These are phyloP conservation scores for Odocoileus hemionus DNA, from an alignment of 2,113 vertebrate species.

Conservation along the genomic window DNA sequence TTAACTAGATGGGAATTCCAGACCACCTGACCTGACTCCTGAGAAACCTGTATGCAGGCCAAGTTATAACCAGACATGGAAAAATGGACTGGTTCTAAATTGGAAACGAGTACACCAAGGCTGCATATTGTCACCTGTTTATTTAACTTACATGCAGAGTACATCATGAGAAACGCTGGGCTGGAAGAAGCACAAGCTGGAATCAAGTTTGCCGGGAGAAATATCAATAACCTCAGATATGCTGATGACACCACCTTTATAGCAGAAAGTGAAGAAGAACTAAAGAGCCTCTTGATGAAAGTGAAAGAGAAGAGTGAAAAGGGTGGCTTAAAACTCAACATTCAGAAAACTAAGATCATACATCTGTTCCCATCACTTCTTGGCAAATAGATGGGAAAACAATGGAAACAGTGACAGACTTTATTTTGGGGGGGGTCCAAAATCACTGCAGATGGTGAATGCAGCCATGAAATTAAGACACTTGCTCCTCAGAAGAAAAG, in stretches of 20 bases:
- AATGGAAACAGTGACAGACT: not conserved
- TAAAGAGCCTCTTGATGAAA: not conserved
- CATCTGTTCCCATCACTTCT: not conserved
- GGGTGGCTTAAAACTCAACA: not conserved
- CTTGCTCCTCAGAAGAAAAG: not conserved
- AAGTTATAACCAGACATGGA: not conserved
- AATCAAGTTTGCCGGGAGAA: not conserved
- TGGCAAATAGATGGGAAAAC: not conserved
- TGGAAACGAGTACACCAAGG: rapidly evolving
- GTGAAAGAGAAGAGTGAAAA: not conserved
- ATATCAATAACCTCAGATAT: not conserved
- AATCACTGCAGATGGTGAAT: not conserved
- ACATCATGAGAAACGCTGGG: not conserved
- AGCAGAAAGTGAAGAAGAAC: not conserved
- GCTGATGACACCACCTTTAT: not conserved
- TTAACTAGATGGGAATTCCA: not conserved
- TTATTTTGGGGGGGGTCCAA: not conserved
- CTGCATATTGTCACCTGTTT: not conserved
- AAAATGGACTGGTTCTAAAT: not conserved
- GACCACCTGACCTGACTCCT: not conserved
- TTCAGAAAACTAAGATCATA: not conserved
- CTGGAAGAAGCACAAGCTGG: not conserved
- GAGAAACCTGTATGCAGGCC: not conserved
- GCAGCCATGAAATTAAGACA: not conserved
- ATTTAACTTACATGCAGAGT: not conserved